Evolutionary conservation across 2,888 invertebrate genomes (phyloP).

Genomic region (Agonum fuliginosum): DNA sequence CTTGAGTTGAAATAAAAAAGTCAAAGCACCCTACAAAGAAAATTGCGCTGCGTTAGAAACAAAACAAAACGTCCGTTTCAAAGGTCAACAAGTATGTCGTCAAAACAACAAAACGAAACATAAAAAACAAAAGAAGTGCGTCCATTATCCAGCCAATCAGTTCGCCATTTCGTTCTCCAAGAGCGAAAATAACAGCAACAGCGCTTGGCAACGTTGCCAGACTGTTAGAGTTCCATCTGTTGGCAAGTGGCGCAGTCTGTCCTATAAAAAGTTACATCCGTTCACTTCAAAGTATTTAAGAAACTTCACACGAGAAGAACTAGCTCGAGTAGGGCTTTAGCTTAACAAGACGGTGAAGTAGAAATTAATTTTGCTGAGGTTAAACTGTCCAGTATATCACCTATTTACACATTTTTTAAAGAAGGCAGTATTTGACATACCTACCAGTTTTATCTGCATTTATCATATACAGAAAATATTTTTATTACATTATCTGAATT

Average conservation of each 20-base stretch:
- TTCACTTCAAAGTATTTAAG: conserved; percentile 17
- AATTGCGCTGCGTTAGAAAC: not conserved
- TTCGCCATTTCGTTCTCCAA: conserved; percentile 17
- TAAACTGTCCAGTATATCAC: too few relatives aligned
- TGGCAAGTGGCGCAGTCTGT: conserved; percentile 28
- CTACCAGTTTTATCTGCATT: too few relatives aligned
- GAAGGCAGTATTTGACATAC: too few relatives aligned
- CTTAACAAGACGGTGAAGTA: too few relatives aligned
- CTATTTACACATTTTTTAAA: too few relatives aligned
- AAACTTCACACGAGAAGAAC: not conserved
- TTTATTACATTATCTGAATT: too few relatives aligned
- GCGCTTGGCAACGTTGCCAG: not conserved
- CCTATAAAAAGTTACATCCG: conserved; percentile 33
- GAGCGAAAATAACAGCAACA: conserved; percentile 7
- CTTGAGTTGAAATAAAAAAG: too few relatives aligned
- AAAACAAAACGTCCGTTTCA: not conserved
- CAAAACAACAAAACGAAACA: not conserved
- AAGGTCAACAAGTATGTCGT: not conserved
- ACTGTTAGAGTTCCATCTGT: conserved; percentile 44
- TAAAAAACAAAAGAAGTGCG: conserved; percentile 21
- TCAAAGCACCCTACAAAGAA: too few relatives aligned
- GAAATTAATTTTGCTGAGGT: too few relatives aligned
- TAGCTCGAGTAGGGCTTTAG: too few relatives aligned
- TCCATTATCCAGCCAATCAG: conserved; percentile 33
- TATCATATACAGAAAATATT: too few relatives aligned